phyloP scores from a whole-genome alignment of 2,797 vertebrate species.

The Paramormyrops hopkinsi region DNA sequence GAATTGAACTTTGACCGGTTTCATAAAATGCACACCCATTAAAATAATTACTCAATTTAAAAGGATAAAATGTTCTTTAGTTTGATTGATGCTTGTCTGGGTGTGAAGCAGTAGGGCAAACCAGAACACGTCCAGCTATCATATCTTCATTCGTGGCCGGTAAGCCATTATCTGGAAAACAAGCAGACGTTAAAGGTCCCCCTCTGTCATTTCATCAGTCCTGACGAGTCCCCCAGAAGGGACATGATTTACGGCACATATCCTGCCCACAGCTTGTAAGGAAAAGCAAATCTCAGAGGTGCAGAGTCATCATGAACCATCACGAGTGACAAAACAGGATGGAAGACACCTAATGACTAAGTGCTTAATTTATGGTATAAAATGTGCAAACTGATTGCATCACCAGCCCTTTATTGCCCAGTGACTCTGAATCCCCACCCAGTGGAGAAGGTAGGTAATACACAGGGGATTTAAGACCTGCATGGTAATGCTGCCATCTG shows the following conservation, averaged over 20 bases:
- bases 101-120: not conserved
- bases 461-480: not conserved
- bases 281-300: not conserved
- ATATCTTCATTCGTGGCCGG: constrained; percentile 51
- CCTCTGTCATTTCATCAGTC: not conserved
- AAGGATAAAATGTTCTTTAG: not conserved
- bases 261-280: not conserved
- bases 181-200: not conserved
- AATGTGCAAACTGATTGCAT: not conserved
- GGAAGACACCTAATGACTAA: not conserved
- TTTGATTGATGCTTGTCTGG: not conserved
- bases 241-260: not conserved
- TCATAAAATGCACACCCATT: not conserved
- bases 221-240: not conserved
- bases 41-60: not conserved
- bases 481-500: not conserved
- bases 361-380: not conserved
- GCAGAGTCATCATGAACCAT: not conserved
- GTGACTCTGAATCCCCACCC: constrained; percentile 1
- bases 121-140: constrained; percentile 24
- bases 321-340: not conserved
- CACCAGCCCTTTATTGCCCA: not conserved
- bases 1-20: not conserved
- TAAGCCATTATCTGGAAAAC: constrained; percentile 47
- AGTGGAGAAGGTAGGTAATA: not conserved